These are phyloP conservation scores for Nephila pilipes DNA, from an alignment of 1,140 invertebrate species.

Conservation along the genomic window DNA sequence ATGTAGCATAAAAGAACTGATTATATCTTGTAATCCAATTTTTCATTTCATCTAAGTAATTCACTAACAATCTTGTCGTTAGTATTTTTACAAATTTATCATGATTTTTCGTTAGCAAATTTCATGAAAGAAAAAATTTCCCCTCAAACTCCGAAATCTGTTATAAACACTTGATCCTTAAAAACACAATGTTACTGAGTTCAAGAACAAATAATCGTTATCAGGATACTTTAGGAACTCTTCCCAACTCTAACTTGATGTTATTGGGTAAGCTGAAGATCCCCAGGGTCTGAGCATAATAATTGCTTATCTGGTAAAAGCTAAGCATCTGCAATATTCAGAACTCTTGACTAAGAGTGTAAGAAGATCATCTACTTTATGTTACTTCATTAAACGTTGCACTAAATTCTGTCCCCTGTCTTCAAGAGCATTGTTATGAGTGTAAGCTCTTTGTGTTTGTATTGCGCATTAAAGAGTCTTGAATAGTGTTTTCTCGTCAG, in stretches of 20 bases:
- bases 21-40: no score
- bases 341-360: not conserved
- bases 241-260: not conserved
- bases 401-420: not conserved
- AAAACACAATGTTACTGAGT: not conserved
- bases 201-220: not conserved
- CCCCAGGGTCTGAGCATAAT: not conserved
- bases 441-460: constrained; percentile 1
- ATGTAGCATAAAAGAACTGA: no score
- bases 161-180: not conserved
- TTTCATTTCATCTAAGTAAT: no score
- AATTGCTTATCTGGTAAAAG: not conserved
- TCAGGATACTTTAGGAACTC: not conserved
- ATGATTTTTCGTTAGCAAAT: not conserved
- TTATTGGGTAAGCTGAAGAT: not conserved
- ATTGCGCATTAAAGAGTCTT: constrained; percentile 22
- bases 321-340: not conserved
- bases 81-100: not conserved
- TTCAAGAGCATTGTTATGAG: not conserved
- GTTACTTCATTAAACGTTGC: constrained; percentile 6
- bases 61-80: no score
- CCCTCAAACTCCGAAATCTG: not conserved
- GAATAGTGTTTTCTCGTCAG: not conserved
- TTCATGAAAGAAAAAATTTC: not conserved
- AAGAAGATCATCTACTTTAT: constrained; percentile 20